Percentiles rank a stretch among this genome's conserved stretches.
Conservation (phyloP, 2,797 vertebrate species). For the Pipistrellus nathusii region DNA sequence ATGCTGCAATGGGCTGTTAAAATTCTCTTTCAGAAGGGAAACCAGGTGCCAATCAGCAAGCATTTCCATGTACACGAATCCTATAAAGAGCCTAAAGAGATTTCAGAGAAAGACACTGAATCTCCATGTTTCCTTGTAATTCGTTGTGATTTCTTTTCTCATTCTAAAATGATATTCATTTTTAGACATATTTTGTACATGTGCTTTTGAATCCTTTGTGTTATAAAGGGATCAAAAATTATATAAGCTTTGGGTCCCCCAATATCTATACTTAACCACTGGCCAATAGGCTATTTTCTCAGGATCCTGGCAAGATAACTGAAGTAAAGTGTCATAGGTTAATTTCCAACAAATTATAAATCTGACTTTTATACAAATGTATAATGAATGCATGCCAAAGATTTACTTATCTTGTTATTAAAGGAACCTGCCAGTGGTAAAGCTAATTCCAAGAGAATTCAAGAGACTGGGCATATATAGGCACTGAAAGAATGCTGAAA, state of each 20-base stretch:
- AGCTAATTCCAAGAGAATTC: not conserved
- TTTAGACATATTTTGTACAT: not conserved
- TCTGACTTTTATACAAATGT: not conserved
- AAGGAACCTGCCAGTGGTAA: not conserved
- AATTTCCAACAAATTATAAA: slow-evolving; percentile 26
- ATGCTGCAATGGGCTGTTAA: not conserved
- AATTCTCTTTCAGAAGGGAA: not conserved
- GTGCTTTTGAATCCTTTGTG: not conserved
- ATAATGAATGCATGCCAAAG: not conserved
- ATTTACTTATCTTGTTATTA: not conserved
- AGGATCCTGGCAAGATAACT: not conserved
- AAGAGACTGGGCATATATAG: not conserved
- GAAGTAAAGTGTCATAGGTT: not conserved
- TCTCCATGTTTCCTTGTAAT: not conserved
- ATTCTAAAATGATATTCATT: not conserved
- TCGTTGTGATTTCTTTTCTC: not conserved
- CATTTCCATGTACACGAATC: not conserved
- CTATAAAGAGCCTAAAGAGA: not conserved
- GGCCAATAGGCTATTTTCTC: too few relatives aligned
- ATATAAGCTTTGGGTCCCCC: not conserved
- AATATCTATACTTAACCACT: not conserved
- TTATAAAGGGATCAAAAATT: not conserved
- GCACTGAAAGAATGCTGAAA: not conserved
- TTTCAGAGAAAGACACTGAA: not conserved
- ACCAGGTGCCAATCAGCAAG: not conserved